Conservation (phyloP, 37 sponge, comb jelly and placozoan species). For the Tethya wilhelma region DNA sequence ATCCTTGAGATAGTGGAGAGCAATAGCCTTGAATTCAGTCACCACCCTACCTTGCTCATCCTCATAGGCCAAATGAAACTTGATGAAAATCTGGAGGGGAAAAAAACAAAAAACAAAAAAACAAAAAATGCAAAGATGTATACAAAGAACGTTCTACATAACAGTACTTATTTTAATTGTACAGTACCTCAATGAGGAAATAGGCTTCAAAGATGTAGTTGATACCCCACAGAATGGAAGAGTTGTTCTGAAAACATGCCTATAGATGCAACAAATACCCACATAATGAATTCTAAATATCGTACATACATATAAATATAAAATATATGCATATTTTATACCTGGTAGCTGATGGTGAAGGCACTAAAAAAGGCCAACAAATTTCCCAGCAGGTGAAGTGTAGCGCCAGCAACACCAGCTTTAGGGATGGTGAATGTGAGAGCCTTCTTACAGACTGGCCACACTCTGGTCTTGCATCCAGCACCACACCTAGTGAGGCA, state of each 20-base stretch:
- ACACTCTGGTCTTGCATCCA: background rate
- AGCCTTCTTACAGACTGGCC: background rate
- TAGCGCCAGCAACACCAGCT: conserved; percentile 12
- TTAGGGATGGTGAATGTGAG: conserved; percentile 45
- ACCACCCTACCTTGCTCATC: conserved; percentile 37
- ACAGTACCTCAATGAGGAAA: conserved; percentile 66
- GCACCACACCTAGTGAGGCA: too few relatives aligned
- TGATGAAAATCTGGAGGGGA: conserved; percentile 56
- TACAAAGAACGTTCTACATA: background rate
- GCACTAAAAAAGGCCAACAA: conserved; percentile 60
- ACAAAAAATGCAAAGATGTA: too few relatives aligned
- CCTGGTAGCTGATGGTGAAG: conserved; percentile 74
- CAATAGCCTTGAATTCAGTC: conserved; percentile 49
- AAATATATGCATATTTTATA: background rate
- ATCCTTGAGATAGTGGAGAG: conserved; percentile 60
- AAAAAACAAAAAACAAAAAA: too few relatives aligned
- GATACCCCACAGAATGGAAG: conserved; percentile 25
- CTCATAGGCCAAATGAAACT: conserved; percentile 72
- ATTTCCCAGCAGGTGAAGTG: conserved; percentile 39
- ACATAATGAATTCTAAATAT: background rate
- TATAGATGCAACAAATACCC: background rate
- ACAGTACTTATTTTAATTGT: background rate
- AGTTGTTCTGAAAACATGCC: conserved; percentile 59
- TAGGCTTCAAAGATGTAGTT: conserved; percentile 73
- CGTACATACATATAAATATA: background rate